Conservation (phyloP, 2,113 vertebrate genomes). For the Eptatretus burgeri region DNA sequence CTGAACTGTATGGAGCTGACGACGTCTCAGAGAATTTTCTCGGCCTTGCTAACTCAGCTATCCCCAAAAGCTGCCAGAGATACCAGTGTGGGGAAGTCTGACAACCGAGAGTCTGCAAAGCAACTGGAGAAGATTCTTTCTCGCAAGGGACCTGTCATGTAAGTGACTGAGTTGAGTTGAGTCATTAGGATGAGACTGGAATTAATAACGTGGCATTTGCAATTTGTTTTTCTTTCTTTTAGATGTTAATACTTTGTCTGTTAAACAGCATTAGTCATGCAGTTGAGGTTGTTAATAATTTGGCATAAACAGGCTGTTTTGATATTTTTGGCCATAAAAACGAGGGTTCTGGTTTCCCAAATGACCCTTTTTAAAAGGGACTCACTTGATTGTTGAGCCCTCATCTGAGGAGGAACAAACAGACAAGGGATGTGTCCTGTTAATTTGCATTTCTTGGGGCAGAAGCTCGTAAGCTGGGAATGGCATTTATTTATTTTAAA, state of each 20-base stretch:
- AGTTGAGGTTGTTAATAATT: neutral
- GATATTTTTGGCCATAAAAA: too few species aligned
- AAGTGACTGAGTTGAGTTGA: conserved; percentile 15
- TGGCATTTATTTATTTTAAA: too few species aligned
- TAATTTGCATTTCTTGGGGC: too few species aligned
- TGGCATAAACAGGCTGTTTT: too few species aligned
- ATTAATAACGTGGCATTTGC: neutral
- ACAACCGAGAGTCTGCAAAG: conserved; percentile 15
- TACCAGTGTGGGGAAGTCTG: conserved; percentile 11
- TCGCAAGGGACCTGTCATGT: conserved; percentile 34
- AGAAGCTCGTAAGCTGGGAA: too few species aligned
- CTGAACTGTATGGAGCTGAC: conserved; percentile 74
- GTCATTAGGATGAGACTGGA: neutral
- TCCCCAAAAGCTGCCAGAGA: conserved; percentile 10
- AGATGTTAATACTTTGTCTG: neutral
- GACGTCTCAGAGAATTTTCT: conserved; percentile 41
- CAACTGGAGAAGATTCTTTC: conserved; percentile 34
- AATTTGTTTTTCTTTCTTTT: neutral
- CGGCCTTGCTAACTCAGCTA: conserved; percentile 31
- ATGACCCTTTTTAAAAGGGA: too few species aligned
- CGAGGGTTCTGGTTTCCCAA: too few species aligned
- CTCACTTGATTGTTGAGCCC: too few species aligned
- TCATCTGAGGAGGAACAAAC: too few species aligned
- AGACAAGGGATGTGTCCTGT: too few species aligned
- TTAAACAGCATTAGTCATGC: neutral